Base-by-base conservation (phyloP, 2,113 vertebrate species). In the Gymnogyps californianus region DNA sequence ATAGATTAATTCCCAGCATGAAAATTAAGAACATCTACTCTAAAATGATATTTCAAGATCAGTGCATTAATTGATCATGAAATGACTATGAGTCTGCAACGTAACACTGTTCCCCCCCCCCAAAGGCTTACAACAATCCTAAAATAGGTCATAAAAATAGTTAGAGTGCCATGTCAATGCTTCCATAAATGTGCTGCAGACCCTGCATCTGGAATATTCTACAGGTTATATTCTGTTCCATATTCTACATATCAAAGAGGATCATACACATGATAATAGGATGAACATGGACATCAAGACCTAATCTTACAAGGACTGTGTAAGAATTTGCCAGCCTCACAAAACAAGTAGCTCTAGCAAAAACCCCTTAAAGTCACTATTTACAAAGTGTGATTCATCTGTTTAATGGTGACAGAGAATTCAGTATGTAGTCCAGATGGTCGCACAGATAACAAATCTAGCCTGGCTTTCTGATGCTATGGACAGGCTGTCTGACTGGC, bases 341-440 rank as follows among this genome's bases (percentile, higher is more conserved):
- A 67, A 91, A 92, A 75, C 38, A 78, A 96, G 80, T 47, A 84
- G 55, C 55, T 91, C 51, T 52, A 83, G 46, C 32, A 82, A 87
- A 91, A 87, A 3, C 6, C 9, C 42, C 83, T 44, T 59, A 8
- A 89, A 91, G 57, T 72, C 52, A 54, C 36, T 85, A 72, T 89
- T 96, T 97, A 96, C 89, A 47, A 96, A 85, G 87, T 95, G 87
- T 91, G 86, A 93, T 82, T 95, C 81, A 74, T 92, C 81, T 91
- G 81, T 91, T 93, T 96, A 95, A 96, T 95, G 86, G 89, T 95
- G 80, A 87, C 81, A 95, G 80, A 55, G 83, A 89, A 96, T 83
- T 93, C 94, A 93, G 89, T 89, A 80, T 86, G 77, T 57, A 91
- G 69, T 40, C 80, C 94, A 94, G 90, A 94, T 96, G 94, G 89